Evolutionary conservation across 2,113 vertebrate genomes (phyloP).

Genomic region (Oreotragus oreotragus): DNA sequence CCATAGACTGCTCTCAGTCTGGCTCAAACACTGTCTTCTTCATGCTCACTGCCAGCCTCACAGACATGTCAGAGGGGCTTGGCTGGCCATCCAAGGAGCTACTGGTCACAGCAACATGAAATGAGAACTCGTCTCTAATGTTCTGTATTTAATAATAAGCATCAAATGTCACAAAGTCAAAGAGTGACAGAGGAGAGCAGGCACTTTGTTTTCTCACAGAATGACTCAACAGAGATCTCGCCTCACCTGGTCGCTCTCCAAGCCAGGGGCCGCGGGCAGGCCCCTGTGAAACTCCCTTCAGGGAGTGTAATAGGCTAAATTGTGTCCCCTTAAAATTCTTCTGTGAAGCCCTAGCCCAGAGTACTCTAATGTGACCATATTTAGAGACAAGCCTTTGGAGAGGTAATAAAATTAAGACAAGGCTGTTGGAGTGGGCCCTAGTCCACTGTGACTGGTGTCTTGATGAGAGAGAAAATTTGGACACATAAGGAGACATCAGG

Average conservation of each 20-base stretch:
- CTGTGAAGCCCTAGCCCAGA: neutral
- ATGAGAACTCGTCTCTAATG: neutral
- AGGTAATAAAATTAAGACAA: neutral
- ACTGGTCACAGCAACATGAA: neutral
- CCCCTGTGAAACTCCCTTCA: neutral
- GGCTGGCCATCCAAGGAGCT: neutral
- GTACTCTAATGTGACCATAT: neutral
- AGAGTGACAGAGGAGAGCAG: neutral
- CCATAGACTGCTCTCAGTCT: too few species aligned
- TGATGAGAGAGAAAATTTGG: neutral
- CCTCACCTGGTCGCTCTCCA: neutral
- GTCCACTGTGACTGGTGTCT: neutral
- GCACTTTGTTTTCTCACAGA: neutral
- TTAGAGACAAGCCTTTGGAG: neutral
- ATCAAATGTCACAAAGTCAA: neutral
- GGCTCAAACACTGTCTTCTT: neutral
- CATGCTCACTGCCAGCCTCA: neutral
- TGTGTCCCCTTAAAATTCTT: neutral
- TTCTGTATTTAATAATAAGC: neutral
- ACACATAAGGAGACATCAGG: neutral
- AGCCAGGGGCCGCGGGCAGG: neutral
- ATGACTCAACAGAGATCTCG: neutral
- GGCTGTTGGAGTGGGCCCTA: fast-evolving
- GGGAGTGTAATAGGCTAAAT: neutral
- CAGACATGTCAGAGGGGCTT: neutral